Base-by-base conservation (phyloP, 2,113 vertebrate genomes). In the Chloebia gouldiae region DNA sequence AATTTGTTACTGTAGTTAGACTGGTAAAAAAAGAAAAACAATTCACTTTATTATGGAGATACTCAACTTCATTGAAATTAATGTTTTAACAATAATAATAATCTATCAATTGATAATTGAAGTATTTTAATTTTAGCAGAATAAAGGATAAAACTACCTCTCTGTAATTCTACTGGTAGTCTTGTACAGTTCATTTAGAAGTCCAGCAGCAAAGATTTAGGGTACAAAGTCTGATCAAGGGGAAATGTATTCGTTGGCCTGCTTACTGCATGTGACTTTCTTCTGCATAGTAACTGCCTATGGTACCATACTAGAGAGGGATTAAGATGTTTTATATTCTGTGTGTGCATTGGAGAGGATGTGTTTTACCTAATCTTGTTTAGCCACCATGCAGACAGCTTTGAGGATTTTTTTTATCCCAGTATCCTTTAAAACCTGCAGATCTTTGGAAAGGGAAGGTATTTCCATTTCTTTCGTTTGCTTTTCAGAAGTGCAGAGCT, bases 291-390 rank as follows among this genome's bases (percentile, higher is more conserved):
- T 90, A 93, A 88, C 88, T 94, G 72, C 85, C 90, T 95, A 60
- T 86, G 82, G 94, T 96, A 90, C 63, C 90, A 50, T 42, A 65
- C 60, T 75, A 92, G 81, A 95, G 81, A 93, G 39, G 97, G 96
- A 96, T 97, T 96, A 98, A 96, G 90, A 98, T 97, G 97, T 97
- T 98, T 91, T 98, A 97, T 96, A 98, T 98, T 99, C 97, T 97
- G 97, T 97, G 96, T 98, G 98, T 96, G 98, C 96, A 96, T 98
- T 98, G 97, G 96, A 98, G 98, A 98, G 98, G 97, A 98, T 98
- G 97, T 97, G 98, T 98, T 99, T 98, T 98, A 97, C 97, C 97
- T 98, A 98, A 98, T 98, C 97, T 98, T 98, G 96, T 98, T 98
- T 98, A 98, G 98, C 97, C 98, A 97, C 97, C 97, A 96, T 98